Evolutionary conservation across 2,888 invertebrate species (phyloP), one percentile per base, ranked within the genome.

Genomic region (Bombyx huttoni): DNA sequence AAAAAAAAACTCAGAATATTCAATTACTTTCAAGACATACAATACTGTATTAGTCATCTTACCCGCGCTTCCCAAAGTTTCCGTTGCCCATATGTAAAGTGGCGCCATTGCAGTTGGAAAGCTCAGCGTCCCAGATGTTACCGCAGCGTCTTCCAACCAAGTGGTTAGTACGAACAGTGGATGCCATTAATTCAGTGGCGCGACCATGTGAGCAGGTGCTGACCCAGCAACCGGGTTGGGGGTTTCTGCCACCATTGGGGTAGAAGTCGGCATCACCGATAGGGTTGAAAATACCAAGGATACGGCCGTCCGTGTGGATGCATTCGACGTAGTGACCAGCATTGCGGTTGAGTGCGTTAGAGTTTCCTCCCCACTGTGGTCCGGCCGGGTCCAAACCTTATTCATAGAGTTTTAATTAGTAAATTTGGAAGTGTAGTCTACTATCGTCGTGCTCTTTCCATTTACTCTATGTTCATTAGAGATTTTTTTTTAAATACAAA

Each of bases 351-450:
- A 82, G 57, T 10, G 70, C 68, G 45, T 74, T 65, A 2, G 50
- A 14, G 52, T 73, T 75, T 13, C 56, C 57, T 0, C 53, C 51
- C 77, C 78, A 83, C 1, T 51, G 52, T n/a, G 81, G 81, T 33
- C 78, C 76, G 13, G 83, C 81, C 0, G 83, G 82, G 54, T 83
- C 81, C 51, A 81, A 58, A 51, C 73, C 79, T 80, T 54, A 10
- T 50, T 52, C 49, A 52, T 24, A 24, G 24, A 24, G 1, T 24
- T 24, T 24, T 24, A 24, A 24, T 24, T 3, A 24, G 24, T 24
- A 24, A 24, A 24, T 3, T 24, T 24, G 24, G 3, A 24, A 24
- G 24, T 1, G 24, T 3, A 24, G 24, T 24, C 5, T 24, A n/a
- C n/a, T n/a, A n/a, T n/a, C n/a, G n/a, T n/a, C n/a, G n/a, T n/a